Conservation (phyloP, 2,888 invertebrate species). For the Cancer borealis region DNA sequence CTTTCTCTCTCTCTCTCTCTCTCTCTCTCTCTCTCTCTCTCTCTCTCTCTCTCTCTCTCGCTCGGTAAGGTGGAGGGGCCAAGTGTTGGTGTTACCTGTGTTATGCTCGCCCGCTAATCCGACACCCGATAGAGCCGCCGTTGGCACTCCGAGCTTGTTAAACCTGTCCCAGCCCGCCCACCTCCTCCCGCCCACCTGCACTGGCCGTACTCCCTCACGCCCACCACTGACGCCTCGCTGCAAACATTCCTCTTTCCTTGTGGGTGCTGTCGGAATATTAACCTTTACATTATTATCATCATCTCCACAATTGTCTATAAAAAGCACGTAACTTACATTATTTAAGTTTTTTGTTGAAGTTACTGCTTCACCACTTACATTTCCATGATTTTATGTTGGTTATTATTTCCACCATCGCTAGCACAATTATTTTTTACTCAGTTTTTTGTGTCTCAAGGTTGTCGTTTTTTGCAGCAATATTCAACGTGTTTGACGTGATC, state of each 20-base stretch:
- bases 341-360: not conserved
- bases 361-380: not conserved
- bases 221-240: not conserved
- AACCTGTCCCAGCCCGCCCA: constrained; percentile 8
- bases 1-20: not conserved
- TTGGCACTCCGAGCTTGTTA: not conserved
- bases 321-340: not conserved
- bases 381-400: not conserved
- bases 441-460: constrained; percentile 2
- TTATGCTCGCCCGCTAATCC: constrained; percentile 33
- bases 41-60: constrained; percentile 26
- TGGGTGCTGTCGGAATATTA: not conserved
- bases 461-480: not conserved
- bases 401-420: not conserved
- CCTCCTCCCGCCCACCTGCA: not conserved
- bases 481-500: not conserved
- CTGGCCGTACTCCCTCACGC: constrained; percentile 15
- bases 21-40: constrained; percentile 36
- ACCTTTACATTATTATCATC: not conserved
- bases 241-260: not conserved
- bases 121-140: constrained; percentile 37
- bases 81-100: constrained; percentile 35
- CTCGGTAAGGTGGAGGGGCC: not conserved
- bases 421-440: not conserved
- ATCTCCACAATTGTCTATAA: not conserved